Evolutionary conservation across 1,140 invertebrate genomes (phyloP).

Genomic region (Mya arenaria): DNA sequence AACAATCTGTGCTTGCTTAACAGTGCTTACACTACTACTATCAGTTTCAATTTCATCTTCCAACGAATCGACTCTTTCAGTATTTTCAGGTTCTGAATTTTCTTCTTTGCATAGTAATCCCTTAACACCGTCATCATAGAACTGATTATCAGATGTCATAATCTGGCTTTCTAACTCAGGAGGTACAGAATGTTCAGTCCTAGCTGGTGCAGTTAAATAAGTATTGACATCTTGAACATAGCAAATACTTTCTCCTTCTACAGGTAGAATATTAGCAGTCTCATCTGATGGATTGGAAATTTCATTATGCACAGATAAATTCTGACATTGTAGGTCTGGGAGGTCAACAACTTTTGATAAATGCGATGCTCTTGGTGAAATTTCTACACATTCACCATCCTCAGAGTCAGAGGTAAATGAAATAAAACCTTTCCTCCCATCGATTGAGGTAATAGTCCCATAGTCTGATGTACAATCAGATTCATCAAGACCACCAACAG

Average conservation of each 20-base stretch:
- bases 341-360: not conserved
- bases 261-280: conserved; percentile 3
- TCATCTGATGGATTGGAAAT: not conserved
- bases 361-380: conserved; percentile 44
- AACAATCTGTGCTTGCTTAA: not conserved
- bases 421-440: conserved; percentile 56
- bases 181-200: too few species aligned
- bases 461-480: conserved; percentile 67
- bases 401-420: conserved; percentile 61
- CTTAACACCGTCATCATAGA: too few species aligned
- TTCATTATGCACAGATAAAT: conserved; percentile 20
- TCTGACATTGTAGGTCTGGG: not conserved
- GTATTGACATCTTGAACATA: not conserved
- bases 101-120: too few species aligned
- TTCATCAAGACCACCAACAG: conserved; percentile 41
- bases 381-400: conserved; percentile 30
- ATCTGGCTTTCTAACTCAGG: too few species aligned
- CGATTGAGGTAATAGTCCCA: conserved; percentile 64
- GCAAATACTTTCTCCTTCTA: conserved; percentile 21
- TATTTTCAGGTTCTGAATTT: too few species aligned
- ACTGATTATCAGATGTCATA: too few species aligned
- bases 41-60: conserved; percentile 43
- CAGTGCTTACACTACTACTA: conserved; percentile 42
- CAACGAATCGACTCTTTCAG: not conserved
- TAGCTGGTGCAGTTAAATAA: conserved; percentile 2